A percentile compares a stretch with the other conserved stretches of the same genome.
Conservation (phyloP, 2,888 invertebrate genomes). For the Agapetus fuscipes region DNA sequence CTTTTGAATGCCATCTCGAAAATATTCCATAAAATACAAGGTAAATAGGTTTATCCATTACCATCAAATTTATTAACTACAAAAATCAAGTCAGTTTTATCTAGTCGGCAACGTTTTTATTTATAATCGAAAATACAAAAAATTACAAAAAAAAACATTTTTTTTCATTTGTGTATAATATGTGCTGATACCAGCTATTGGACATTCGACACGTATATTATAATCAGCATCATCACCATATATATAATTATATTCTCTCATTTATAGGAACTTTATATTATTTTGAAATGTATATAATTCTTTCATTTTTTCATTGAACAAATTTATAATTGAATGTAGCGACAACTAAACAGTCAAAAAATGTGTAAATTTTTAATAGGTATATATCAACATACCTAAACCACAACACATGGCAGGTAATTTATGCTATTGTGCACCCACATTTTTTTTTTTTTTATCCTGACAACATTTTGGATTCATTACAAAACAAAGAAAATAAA, state of each 20-base stretch:
- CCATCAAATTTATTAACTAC: too few species aligned
- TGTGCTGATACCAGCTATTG: slow-evolving; percentile 16
- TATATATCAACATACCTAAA: too few species aligned
- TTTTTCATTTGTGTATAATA: slow-evolving; percentile 16
- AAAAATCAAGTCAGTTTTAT: too few species aligned
- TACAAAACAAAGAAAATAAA: too few species aligned
- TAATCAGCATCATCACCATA: slow-evolving; percentile 3
- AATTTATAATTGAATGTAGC: not conserved
- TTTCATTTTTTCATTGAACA: slow-evolving; percentile 5
- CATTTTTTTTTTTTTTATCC: too few species aligned
- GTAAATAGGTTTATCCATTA: too few species aligned
- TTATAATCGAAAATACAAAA: slow-evolving; percentile 21
- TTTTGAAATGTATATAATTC: slow-evolving; percentile 18
- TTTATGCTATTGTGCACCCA: too few species aligned
- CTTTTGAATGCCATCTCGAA: too few species aligned
- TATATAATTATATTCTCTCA: slow-evolving; percentile 9
- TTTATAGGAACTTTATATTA: slow-evolving; percentile 20
- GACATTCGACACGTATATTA: too few species aligned
- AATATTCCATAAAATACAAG: too few species aligned
- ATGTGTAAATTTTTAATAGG: slow-evolving; percentile 1
- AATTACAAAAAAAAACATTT: slow-evolving; percentile 19
- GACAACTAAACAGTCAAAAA: not conserved
- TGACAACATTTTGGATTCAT: too few species aligned
- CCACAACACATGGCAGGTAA: too few species aligned
- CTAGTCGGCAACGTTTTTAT: slow-evolving; percentile 19